phyloP scores from a whole-genome alignment of 1,140 invertebrate genomes.

The Pogonus chalceus region DNA sequence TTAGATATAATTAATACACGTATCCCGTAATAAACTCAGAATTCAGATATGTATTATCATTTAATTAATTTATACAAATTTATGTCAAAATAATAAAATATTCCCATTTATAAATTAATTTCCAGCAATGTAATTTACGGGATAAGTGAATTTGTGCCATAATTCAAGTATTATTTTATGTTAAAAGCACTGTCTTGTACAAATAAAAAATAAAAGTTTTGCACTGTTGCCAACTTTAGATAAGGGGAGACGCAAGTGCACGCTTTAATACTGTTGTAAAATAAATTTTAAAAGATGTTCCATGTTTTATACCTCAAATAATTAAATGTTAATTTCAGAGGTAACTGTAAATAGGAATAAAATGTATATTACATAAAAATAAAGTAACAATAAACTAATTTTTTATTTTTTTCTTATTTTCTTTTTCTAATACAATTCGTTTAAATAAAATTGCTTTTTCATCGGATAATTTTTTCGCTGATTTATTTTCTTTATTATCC shows the following conservation, averaged over 20 bases:
- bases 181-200: too few species aligned
- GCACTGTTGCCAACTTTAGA: background rate
- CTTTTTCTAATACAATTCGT: conserved; percentile 25
- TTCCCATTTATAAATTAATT: too few species aligned
- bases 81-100: too few species aligned
- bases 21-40: too few species aligned
- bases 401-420: conserved; percentile 9
- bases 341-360: background rate
- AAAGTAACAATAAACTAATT: background rate
- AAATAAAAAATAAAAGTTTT: background rate
- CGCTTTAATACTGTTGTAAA: background rate
- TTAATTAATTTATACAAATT: too few species aligned
- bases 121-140: too few species aligned
- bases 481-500: conserved; percentile 16
- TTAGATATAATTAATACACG: too few species aligned
- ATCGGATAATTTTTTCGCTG: conserved; percentile 15
- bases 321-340: background rate
- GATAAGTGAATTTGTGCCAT: too few species aligned
- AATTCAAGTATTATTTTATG: too few species aligned
- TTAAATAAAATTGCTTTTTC: conserved; percentile 31
- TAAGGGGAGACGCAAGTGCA: background rate
- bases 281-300: background rate
- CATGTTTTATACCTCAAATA: background rate
- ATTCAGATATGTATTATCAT: too few species aligned
- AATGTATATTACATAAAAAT: background rate